Base-by-base conservation (phyloP, 1,140 invertebrate genomes). In the Mercenaria mercenaria region DNA sequence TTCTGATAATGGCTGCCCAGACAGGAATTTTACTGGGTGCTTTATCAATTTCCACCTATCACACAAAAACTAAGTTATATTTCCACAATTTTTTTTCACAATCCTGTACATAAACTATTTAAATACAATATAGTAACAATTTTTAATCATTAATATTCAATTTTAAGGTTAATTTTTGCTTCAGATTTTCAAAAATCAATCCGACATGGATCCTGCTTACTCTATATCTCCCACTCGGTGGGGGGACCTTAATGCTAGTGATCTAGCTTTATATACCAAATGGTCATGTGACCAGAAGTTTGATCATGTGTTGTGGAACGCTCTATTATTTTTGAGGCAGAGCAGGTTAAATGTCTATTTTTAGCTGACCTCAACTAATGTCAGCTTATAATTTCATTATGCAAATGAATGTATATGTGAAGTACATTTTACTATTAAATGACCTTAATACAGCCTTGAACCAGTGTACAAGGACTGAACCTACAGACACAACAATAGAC, bases 191-290 rank as follows among this genome's bases (percentile, higher is more conserved):
- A 85, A 50, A 69, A 56, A 52, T 47, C 15, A 29, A 29, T 56
- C 11, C 47, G 67, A 74, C 43, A 74, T 52, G 50, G 43, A 52
- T 50, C 61, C 64, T 56, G 43, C 69, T 37, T 85, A 72, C 69
- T 39, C 83, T 47, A 23, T 39, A 69, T 74, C 29, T 74, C 83
- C 83, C 83, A 85, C 83, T 84, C 39, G 52, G 64, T 85, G 83
- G 83, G 83, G 83, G 83, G 83, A 85, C 83, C 83, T 56, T 85
- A 52, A 76, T 85, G 47, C n/a, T 85, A n/a, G 83, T 85, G 83
- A n/a, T 11, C 20, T 34, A 6, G 43, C 26, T 47, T 85, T 85
- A 52, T 85, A 85, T 85, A 85, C 83, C 34, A 41, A 29, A 23
- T 56, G 23, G 69, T 85, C 83, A 85, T 29, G 69, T 85, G 83